Conservation (phyloP, 2,888 invertebrate species). For the Zelleria hepariella region DNA sequence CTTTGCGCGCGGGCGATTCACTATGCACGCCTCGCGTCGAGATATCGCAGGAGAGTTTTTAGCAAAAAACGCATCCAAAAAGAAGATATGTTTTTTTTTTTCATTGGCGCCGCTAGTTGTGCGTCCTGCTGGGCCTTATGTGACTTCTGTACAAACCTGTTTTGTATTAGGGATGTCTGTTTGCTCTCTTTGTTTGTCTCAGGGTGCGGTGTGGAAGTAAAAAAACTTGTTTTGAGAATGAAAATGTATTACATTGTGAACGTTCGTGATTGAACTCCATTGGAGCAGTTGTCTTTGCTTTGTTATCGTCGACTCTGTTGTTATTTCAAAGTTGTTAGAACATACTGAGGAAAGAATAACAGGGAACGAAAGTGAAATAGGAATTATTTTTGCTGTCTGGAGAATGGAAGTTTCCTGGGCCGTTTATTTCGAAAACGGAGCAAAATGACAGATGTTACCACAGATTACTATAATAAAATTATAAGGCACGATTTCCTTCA, state of each 20-base stretch:
- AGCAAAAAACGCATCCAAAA: no score
- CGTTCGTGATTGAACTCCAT: background rate
- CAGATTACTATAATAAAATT: no score
- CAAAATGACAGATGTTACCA: no score
- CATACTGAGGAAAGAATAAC: background rate
- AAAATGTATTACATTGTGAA: background rate
- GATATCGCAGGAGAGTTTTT: no score
- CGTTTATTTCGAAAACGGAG: no score
- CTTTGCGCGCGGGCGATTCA: no score
- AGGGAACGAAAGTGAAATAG: background rate
- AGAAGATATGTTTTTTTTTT: no score
- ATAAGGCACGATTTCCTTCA: no score
- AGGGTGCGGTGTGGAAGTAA: background rate
- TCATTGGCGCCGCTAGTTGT: no score
- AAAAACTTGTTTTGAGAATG: background rate
- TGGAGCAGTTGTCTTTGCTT: background rate
- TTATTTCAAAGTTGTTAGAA: background rate
- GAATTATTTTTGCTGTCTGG: background rate
- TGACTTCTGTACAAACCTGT: background rate
- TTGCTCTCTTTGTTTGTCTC: conserved; percentile 1
- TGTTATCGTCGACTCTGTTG: background rate
- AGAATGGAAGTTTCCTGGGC: no score
- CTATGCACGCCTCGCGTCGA: no score
- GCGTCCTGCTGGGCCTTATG: no score
- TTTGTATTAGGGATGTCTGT: background rate